Percentiles rank a stretch among this genome's conserved stretches.
These are phyloP conservation scores for Sula dactylatra DNA, from an alignment of 2,113 vertebrate genomes.

Conservation along the genomic window DNA sequence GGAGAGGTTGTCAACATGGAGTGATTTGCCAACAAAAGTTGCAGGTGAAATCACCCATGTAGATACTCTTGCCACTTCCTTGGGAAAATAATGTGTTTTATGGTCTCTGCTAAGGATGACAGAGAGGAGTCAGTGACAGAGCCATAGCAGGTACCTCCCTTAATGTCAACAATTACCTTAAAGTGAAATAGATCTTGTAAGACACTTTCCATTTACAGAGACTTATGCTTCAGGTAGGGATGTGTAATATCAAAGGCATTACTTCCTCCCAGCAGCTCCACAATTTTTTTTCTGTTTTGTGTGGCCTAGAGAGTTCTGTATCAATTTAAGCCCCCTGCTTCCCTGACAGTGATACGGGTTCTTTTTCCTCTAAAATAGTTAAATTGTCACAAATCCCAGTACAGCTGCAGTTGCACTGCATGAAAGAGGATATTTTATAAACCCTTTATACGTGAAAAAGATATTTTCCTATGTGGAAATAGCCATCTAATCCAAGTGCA, in stretches of 20 bases:
- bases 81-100: not conserved
- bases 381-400: not conserved
- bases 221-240: not conserved
- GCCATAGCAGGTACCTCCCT: not conserved
- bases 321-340: not conserved
- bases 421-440: not conserved
- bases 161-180: not conserved
- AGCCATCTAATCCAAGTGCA: not conserved
- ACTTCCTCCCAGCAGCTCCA: not conserved
- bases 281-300: not conserved
- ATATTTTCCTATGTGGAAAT: not conserved
- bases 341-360: not conserved
- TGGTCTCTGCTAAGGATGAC: not conserved
- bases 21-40: not conserved
- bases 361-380: not conserved
- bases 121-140: not conserved
- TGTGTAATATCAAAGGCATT: not conserved
- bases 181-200: not conserved
- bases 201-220: not conserved
- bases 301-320: not conserved
- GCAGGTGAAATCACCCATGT: not conserved
- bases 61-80: not conserved
- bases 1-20: not conserved
- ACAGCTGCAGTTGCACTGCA: not conserved
- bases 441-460: not conserved